A percentile compares a stretch with the other conserved stretches of the same genome.
Conservation (phyloP, 2,113 vertebrate genomes). For the Nothocercus nigrocapillus region DNA sequence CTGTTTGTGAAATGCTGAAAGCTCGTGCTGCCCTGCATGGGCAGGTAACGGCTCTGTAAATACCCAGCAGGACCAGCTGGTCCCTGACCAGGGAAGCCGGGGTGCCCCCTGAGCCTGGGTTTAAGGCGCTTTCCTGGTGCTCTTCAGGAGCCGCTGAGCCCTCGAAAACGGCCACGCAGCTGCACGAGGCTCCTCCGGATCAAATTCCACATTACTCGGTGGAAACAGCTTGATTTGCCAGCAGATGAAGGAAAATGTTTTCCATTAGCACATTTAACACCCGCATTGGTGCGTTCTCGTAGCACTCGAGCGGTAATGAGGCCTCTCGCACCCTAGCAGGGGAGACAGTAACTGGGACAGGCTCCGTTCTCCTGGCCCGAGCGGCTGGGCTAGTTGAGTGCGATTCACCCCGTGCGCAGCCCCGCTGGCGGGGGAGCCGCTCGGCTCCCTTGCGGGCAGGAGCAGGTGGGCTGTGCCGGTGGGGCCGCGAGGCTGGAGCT, state of each 20-base stretch:
- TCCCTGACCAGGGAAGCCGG: rapidly evolving
- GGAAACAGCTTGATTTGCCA: slow-evolving; percentile 14
- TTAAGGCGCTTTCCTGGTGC: neutral
- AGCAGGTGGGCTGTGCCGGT: no score
- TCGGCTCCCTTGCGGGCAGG: no score
- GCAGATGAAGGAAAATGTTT: slow-evolving; percentile 28
- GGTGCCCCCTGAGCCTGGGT: neutral
- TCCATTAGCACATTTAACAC: slow-evolving; percentile 49
- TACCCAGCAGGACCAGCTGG: rapidly evolving
- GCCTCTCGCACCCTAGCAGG: neutral
- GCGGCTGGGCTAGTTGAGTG: slow-evolving; percentile 15
- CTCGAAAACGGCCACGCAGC: neutral
- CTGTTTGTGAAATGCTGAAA: rapidly evolving
- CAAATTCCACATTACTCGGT: neutral
- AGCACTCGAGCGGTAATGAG: neutral
- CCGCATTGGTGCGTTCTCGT: neutral
- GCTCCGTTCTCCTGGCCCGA: neutral
- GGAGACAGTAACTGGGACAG: slow-evolving; percentile 10
- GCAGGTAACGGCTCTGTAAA: rapidly evolving
- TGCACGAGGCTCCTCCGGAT: neutral
- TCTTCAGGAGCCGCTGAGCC: rapidly evolving
- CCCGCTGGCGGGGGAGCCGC: no score
- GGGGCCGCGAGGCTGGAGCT: no score
- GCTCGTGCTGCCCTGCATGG: rapidly evolving
- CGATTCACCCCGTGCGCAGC: neutral